Conservation (phyloP, 2,113 vertebrate genomes). For the Rhinichthys klamathensis region DNA sequence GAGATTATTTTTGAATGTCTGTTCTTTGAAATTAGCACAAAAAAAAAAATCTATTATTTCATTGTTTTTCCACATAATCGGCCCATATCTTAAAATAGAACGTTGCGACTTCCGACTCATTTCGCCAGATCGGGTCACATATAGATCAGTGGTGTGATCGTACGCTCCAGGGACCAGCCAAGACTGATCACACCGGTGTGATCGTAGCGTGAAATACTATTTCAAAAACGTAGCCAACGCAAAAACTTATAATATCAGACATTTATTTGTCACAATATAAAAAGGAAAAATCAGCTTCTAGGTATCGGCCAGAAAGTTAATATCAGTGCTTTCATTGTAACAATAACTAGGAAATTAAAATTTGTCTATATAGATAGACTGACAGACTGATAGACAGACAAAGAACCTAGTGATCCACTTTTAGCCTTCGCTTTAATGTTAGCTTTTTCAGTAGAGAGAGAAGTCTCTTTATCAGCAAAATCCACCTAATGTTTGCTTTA, state of each 20-base stretch:
- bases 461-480: conserved; percentile 28
- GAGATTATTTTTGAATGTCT: too few relatives aligned
- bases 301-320: not conserved
- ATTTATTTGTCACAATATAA: not conserved
- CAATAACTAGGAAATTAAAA: not conserved
- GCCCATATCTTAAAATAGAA: too few relatives aligned
- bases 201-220: too few relatives aligned
- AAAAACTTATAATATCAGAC: not conserved
- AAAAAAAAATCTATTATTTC: too few relatives aligned
- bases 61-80: too few relatives aligned
- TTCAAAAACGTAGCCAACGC: not conserved
- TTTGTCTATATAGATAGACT: not conserved
- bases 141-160: too few relatives aligned
- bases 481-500: conserved; percentile 35
- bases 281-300: not conserved
- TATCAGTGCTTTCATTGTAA: not conserved
- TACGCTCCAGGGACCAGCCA: too few relatives aligned
- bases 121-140: too few relatives aligned
- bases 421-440: not conserved
- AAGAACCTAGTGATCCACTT: not conserved
- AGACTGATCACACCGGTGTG: too few relatives aligned
- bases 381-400: not conserved
- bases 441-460: not conserved
- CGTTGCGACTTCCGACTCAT: too few relatives aligned
- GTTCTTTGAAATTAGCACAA: too few relatives aligned